These are phyloP conservation scores for Molossus alvarezi DNA, from an alignment of 2,797 vertebrate species.

Conservation along the genomic window DNA sequence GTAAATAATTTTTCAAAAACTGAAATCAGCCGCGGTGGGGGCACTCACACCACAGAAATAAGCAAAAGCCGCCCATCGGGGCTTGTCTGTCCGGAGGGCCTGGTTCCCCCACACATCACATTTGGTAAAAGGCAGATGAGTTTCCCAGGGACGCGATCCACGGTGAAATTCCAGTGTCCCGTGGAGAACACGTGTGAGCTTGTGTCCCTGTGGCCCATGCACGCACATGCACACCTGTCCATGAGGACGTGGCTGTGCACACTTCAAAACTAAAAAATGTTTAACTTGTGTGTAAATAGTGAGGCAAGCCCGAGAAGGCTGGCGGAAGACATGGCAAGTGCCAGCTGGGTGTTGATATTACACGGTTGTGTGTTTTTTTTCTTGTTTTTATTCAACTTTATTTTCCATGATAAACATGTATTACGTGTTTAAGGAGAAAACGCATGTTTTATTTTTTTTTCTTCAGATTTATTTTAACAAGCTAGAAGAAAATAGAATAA, in stretches of 20 bases:
- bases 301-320: neutral
- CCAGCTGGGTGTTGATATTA: neutral
- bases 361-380: neutral
- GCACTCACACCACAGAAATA: neutral
- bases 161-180: neutral
- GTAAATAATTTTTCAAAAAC: neutral
- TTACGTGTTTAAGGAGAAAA: neutral
- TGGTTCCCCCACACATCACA: accelerated
- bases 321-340: neutral
- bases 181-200: neutral
- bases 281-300: too few species aligned
- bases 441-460: too few species aligned
- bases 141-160: neutral
- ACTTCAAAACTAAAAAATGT: neutral
- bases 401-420: neutral
- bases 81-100: neutral
- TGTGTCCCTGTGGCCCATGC: neutral
- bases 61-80: accelerated
- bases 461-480: neutral
- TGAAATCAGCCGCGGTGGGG: accelerated
- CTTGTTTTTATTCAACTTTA: neutral
- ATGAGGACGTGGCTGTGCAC: accelerated
- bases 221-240: accelerated
- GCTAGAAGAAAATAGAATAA: neutral
- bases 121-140: neutral